These are phyloP conservation scores for Chamaedrilus cognettii DNA, from an alignment of 2,888 invertebrate species.

Conservation along the genomic window DNA sequence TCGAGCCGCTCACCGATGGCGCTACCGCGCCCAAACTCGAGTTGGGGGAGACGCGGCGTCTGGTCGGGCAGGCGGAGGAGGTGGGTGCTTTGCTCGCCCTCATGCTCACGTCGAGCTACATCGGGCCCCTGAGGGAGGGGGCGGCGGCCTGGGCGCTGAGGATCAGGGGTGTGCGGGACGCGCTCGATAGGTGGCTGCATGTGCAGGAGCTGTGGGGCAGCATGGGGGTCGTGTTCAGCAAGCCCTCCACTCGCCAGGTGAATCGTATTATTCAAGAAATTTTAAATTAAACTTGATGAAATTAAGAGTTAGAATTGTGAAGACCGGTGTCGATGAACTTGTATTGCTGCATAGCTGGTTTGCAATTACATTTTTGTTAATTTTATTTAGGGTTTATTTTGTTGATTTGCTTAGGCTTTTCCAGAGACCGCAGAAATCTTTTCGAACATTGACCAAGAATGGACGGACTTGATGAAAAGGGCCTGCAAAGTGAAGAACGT, in stretches of 20 bases:
- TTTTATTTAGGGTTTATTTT: no score
- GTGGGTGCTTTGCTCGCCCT: constrained; percentile 58
- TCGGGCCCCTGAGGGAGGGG: constrained; percentile 58
- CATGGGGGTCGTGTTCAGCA: constrained; percentile 58
- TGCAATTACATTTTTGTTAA: no score
- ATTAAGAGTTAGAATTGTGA: no score
- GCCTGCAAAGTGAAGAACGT: no score
- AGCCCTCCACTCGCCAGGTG: constrained; percentile 52
- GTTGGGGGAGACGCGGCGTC: constrained; percentile 48
- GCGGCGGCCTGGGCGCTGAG: constrained; percentile 60
- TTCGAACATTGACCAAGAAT: no score
- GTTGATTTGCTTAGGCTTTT: no score
- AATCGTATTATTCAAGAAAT: neutral
- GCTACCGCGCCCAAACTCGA: neutral
- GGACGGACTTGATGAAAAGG: no score
- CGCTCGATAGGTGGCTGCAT: constrained; percentile 59
- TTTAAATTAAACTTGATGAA: no score
- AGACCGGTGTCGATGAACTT: no score
- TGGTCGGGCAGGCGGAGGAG: constrained; percentile 59
- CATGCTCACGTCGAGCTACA: constrained; percentile 56
- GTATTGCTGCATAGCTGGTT: no score
- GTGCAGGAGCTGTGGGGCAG: constrained; percentile 60
- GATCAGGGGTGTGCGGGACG: constrained; percentile 58
- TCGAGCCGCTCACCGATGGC: neutral
- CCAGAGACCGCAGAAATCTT: no score